Evolutionary conservation across 2,797 vertebrate genomes (phyloP).

Genomic region (Geotrypetes seraphini): DNA sequence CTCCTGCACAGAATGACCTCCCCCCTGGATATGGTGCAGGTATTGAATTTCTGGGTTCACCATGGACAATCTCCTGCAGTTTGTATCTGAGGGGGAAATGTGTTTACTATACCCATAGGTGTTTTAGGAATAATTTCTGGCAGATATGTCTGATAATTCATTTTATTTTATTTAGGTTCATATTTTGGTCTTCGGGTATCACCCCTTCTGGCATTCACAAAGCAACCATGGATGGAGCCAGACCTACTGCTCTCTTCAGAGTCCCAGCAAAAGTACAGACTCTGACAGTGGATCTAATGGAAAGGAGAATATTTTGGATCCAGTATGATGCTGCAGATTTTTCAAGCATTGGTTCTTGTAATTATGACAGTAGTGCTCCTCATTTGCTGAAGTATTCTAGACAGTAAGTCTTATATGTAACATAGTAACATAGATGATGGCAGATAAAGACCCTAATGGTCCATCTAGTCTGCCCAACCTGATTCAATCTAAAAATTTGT

Average conservation of each 20-base stretch:
- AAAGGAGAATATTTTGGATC: constrained; percentile 75
- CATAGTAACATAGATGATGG: no score
- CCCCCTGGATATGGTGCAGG: no score
- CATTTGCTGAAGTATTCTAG: constrained; percentile 47
- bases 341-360: constrained; percentile 61
- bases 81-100: no score
- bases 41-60: no score
- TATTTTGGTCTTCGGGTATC: constrained; percentile 79
- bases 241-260: constrained; percentile 49
- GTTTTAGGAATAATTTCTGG: no score
- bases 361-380: constrained; percentile 64
- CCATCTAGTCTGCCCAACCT: no score
- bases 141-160: no score
- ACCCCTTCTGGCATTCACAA: constrained; percentile 56
- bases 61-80: no score
- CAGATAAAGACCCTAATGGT: no score
- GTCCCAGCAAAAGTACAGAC: constrained; percentile 42
- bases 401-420: constrained; percentile 51
- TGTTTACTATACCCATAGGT: no score
- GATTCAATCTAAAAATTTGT: no score
- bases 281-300: constrained; percentile 57
- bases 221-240: constrained; percentile 38
- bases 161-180: constrained; percentile 51
- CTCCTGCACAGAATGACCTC: no score
- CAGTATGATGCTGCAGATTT: constrained; percentile 43